Evolutionary conservation across 2,888 invertebrate genomes (phyloP), one percentile per base, ranked within the genome.

Genomic region (Stictocephala bisonia): DNA sequence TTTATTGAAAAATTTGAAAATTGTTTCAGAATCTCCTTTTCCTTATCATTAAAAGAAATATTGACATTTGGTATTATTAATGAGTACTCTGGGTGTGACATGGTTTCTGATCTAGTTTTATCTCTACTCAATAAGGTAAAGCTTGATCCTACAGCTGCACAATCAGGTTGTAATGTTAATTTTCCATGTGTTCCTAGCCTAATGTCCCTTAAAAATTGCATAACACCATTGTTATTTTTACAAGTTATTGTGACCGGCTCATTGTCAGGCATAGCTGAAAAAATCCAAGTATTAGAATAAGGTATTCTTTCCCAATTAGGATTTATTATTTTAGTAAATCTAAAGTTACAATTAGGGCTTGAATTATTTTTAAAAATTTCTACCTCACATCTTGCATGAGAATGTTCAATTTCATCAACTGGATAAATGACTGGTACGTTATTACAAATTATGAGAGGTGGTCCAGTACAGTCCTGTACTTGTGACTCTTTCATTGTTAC

Each of bases 61-160:
- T 48, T 48, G 18, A 48, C 48, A 48, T 48, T 48, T 18, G 48
- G 48, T 11, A 48, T 48, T 48, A 48, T 48, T 22, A 48, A 48
- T 18, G 15, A n/a, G 22, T 22, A 41, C 18, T 41, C 48, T 9
- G 48, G 18, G 11, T 48, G 15, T 7, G 20, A 48, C 15, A 18
- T 48, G 11, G 2, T 48, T 48, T 48, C 18, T 11, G 7, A 22
- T 22, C 48, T 4, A n/a, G n/a, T n/a, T 6, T 48, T 48, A 18
- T 35, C 35, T 11, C 48, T 4, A 48, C 20, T 22, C 9, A 48
- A 18, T 18, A 48, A 48, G 2, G 48, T 48, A 48, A 48, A 48
- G 22, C 48, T 48, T 7, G 48, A 48, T 4, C 48, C 48, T 48
- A 18, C 20, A 3, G 48, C 48, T 6, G 20, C 48, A 48, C 48